phyloP scores from a whole-genome alignment of 37 sponge, comb jelly and placozoan genomes.

The Geodia barretti region DNA sequence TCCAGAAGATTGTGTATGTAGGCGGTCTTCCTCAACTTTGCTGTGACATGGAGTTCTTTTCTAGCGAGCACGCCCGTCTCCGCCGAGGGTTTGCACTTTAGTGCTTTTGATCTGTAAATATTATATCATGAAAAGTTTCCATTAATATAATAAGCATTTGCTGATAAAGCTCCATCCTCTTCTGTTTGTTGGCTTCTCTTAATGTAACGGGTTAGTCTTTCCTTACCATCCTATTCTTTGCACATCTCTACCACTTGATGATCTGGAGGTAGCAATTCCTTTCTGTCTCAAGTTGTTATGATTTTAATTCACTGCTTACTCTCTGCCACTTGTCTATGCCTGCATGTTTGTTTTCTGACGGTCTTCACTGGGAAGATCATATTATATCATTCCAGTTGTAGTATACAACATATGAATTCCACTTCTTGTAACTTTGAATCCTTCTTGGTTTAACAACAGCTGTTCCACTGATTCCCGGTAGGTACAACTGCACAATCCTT shows the following conservation, averaged over 20 bases:
- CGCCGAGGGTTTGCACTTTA: too few relatives aligned
- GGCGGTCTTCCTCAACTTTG: too few relatives aligned
- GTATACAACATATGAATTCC: neutral
- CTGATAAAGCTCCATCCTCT: neutral
- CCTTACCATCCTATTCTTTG: conserved; percentile 3
- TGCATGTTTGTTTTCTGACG: neutral
- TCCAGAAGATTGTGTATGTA: too few relatives aligned
- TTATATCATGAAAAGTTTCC: conserved; percentile 5
- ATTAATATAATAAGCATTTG: neutral
- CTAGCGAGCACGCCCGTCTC: too few relatives aligned
- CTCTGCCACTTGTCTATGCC: neutral
- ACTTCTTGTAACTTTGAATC: conserved; percentile 9
- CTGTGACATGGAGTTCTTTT: too few relatives aligned
- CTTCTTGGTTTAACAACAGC: neutral
- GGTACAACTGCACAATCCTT: neutral
- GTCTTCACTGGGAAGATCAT: neutral
- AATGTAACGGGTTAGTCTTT: too few relatives aligned
- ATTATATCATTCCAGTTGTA: neutral
- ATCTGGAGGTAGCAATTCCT: neutral
- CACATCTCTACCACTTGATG: neutral
- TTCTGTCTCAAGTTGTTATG: neutral
- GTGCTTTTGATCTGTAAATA: neutral
- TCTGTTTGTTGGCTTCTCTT: neutral
- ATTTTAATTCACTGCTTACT: neutral
- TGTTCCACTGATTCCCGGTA: neutral